These are phyloP conservation scores for Agelaius phoeniceus DNA, from an alignment of 2,113 vertebrate genomes.

Conservation along the genomic window DNA sequence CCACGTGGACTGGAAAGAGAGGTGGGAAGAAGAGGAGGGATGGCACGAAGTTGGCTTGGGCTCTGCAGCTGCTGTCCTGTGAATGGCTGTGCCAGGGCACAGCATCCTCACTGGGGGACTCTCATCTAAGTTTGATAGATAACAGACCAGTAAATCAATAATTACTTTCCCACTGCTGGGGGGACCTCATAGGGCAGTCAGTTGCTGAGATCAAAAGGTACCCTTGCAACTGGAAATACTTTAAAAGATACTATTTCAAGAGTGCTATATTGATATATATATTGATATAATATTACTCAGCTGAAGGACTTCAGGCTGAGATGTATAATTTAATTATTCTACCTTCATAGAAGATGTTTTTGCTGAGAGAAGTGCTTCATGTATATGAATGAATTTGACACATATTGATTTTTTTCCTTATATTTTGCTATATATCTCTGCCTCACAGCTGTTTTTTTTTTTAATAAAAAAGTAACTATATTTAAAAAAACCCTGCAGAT, in stretches of 20 bases:
- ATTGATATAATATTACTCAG: neutral
- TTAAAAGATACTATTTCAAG: neutral
- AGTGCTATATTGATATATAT: neutral
- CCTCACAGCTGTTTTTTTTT: neutral
- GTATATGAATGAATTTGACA: neutral
- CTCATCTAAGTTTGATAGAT: neutral
- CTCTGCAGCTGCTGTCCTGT: neutral
- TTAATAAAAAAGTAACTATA: neutral
- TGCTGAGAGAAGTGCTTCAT: neutral
- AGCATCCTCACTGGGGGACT: neutral
- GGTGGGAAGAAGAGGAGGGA: neutral
- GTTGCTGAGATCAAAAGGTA: neutral
- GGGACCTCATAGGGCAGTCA: neutral
- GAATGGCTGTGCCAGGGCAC: neutral
- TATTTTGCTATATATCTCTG: neutral
- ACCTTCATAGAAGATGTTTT: neutral
- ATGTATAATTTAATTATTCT: neutral
- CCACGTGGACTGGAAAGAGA: neutral
- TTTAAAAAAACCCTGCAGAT: neutral
- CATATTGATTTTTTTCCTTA: neutral
- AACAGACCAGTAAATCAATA: no score
- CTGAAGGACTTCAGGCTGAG: neutral
- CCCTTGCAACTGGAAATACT: neutral
- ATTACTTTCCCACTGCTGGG: neutral
- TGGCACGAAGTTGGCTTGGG: rapidly evolving